Evolutionary conservation across 2,888 invertebrate genomes (phyloP), one percentile per base, ranked within the genome.

Genomic region (Napeogenes sylphis): DNA sequence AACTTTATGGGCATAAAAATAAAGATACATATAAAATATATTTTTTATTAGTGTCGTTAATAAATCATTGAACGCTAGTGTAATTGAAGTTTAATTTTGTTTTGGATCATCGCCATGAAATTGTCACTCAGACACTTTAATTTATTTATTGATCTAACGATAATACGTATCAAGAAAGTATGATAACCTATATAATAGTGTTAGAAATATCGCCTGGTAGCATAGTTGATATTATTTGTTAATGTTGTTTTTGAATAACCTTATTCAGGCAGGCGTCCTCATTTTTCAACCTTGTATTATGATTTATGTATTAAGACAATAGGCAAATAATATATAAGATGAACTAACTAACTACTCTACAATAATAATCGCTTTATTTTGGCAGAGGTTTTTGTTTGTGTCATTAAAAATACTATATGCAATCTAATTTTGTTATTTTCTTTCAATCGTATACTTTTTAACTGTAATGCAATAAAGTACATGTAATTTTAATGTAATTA

Each of bases 31-130:
- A 61, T 59, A 47, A 45, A 35, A 58, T 64, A 58, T 32, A 56
- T 32, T 58, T 56, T 57, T 8, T 42, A 35, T 35, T 35, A 6
- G 5, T 10, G 12, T 42, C 10, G 10, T 10, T 42, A 42, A 12
- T 42, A 42, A 10, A 42, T 42, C 42, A 42, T 10, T 42, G 42
- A 10, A 10, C 42, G 10, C 12, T 35, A 35, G 35, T 59, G 58
- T 58, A 64, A 65, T 65, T 55, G 59, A 14, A 55, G 59, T 60
- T 59, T 59, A 47, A 62, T 59, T 63, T 54, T 32, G 55, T 53
- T 54, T 69, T 71, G 70, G 71, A 67, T 45, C 55, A 47, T 6
- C 58, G 72, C 71, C 71, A 69, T 56, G 42, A 32, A 60, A 53
- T 64, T 55, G 62, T 65, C 63, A 66, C 62, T 61, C 57, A 55